These are phyloP conservation scores for Dendroctonus valens DNA, from an alignment of 1,140 invertebrate species.

Conservation along the genomic window DNA sequence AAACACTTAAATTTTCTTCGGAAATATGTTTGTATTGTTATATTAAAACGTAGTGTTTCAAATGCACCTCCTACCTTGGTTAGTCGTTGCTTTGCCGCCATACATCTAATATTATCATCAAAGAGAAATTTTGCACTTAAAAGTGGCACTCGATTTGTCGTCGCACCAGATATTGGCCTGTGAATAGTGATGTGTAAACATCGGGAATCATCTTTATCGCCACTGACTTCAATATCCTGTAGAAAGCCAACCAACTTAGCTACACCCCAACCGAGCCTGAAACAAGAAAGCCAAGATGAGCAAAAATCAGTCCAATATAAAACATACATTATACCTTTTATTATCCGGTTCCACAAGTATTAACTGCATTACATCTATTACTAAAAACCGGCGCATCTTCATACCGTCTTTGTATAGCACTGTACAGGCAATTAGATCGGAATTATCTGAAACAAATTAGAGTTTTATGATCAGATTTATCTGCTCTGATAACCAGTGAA, in stretches of 20 bases:
- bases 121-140: conserved; percentile 94
- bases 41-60: no score
- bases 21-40: no score
- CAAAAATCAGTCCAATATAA: background rate
- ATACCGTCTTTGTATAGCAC: conserved; percentile 87
- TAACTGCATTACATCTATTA: conserved; percentile 91
- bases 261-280: conserved; percentile 87
- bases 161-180: conserved; percentile 65
- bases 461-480: conserved; percentile 39
- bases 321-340: conserved; percentile 58
- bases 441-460: conserved; percentile 68
- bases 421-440: conserved; percentile 94
- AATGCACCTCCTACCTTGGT: conserved; percentile 61
- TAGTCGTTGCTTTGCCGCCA: conserved; percentile 87
- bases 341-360: conserved; percentile 96
- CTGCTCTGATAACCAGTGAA: conserved; percentile 32
- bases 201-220: conserved; percentile 95
- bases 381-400: conserved; percentile 88
- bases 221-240: conserved; percentile 79
- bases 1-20: no score
- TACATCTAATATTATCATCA: conserved; percentile 97
- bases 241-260: conserved; percentile 90
- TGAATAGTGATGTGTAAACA: conserved; percentile 94
- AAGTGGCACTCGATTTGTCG: conserved; percentile 70
- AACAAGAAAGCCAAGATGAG: background rate